Conservation (phyloP, 2,113 vertebrate species). For the Prionailurus bengalensis region DNA sequence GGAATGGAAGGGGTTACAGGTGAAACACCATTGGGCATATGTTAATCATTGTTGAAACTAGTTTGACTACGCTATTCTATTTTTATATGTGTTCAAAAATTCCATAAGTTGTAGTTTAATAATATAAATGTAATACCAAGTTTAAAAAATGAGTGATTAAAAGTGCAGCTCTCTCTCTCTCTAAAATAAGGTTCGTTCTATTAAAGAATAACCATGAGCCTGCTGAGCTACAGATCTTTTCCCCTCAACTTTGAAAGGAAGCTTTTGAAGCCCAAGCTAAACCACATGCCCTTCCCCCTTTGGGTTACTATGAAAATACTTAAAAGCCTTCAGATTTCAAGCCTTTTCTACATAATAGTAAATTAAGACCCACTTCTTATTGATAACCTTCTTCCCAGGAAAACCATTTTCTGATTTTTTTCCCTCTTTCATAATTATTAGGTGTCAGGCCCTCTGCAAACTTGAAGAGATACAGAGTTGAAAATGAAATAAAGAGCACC, state of each 20-base stretch:
- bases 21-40: not conserved
- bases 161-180: not conserved
- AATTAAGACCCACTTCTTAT: slow-evolving; percentile 16
- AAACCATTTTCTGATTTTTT: not conserved
- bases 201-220: not conserved
- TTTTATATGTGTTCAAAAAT: not conserved
- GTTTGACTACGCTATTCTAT: not conserved
- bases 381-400: not conserved
- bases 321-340: slow-evolving; percentile 24
- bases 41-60: not conserved
- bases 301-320: not conserved
- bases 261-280: not conserved
- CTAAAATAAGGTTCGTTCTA: not conserved
- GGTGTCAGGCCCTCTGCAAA: not conserved
- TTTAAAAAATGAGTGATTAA: not conserved
- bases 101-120: not conserved
- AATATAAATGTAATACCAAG: slow-evolving; percentile 16
- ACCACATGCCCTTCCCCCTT: not conserved
- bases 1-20: not conserved
- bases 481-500: not conserved
- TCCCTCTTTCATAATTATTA: not conserved
- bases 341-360: not conserved
- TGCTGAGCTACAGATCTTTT: not conserved
- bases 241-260: not conserved
- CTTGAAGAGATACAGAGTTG: not conserved